These are phyloP conservation scores for Antheraea pernyi DNA, from an alignment of 1,140 invertebrate genomes.

Conservation along the genomic window DNA sequence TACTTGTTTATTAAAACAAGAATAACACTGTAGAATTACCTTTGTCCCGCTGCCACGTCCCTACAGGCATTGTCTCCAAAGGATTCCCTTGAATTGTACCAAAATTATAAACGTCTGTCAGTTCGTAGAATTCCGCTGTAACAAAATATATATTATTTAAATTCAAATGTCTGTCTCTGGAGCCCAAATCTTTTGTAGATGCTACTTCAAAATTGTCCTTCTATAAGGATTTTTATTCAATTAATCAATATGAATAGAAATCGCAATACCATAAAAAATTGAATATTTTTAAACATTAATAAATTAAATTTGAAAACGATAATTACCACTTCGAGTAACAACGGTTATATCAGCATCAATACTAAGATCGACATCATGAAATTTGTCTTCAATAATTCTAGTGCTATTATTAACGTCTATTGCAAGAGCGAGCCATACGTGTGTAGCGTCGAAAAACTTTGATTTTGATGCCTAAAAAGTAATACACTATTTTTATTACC, in stretches of 20 bases:
- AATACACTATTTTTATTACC: no score
- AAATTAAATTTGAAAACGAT: not conserved
- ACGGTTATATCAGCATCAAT: constrained; percentile 53
- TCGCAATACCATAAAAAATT: no score
- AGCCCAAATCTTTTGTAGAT: not conserved
- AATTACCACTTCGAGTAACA: constrained; percentile 15
- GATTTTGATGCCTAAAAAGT: constrained; percentile 32
- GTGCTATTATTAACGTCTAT: constrained; percentile 10
- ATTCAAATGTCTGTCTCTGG: not conserved
- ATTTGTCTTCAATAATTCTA: constrained; percentile 26
- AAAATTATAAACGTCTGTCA: constrained; percentile 57
- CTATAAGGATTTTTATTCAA: no score
- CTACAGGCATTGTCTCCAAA: constrained; percentile 43
- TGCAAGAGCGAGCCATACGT: constrained; percentile 50
- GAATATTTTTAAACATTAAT: not conserved
- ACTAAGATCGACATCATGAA: constrained; percentile 46
- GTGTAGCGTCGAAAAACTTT: constrained; percentile 44
- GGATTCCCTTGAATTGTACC: constrained; percentile 62
- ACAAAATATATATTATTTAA: constrained; percentile 4
- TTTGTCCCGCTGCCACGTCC: constrained; percentile 35
- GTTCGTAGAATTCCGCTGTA: constrained; percentile 34
- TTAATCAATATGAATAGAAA: no score
- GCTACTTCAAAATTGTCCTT: no score
- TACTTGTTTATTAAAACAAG: not conserved
- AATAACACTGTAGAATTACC: not conserved